These are phyloP conservation scores for Oreotrochilus melanogaster DNA, from an alignment of 2,113 vertebrate species.

Conservation along the genomic window DNA sequence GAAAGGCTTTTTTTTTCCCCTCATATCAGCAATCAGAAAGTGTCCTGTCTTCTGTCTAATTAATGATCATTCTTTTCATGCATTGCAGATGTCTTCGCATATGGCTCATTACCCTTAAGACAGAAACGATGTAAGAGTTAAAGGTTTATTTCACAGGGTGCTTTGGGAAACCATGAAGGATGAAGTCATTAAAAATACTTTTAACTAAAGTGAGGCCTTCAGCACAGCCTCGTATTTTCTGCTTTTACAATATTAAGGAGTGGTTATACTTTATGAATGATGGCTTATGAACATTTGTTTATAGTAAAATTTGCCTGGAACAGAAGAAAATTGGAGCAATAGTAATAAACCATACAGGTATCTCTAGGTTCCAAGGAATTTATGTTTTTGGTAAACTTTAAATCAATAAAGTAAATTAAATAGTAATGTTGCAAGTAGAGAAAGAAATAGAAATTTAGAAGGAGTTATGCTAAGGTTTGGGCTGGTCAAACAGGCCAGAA, in stretches of 20 bases:
- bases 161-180: slow-evolving; percentile 78
- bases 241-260: neutral
- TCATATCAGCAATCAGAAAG: slow-evolving; percentile 38
- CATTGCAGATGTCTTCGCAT: slow-evolving; percentile 79
- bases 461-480: too few relatives aligned
- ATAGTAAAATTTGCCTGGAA: neutral
- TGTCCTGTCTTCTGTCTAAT: slow-evolving; percentile 69
- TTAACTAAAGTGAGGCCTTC: slow-evolving; percentile 71
- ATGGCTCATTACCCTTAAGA: slow-evolving; percentile 84
- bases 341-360: neutral
- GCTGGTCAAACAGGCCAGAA: too few relatives aligned
- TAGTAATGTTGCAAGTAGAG: too few relatives aligned
- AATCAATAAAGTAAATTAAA: slow-evolving; percentile 8
- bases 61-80: slow-evolving; percentile 72
- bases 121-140: slow-evolving; percentile 82
- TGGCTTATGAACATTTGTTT: slow-evolving; percentile 31
- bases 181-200: slow-evolving; percentile 80
- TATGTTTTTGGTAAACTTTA: neutral
- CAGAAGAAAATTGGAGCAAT: slow-evolving; percentile 18
- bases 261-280: neutral
- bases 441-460: too few relatives aligned
- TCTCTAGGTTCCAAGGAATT: neutral
- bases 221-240: slow-evolving; percentile 8
- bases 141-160: slow-evolving; percentile 83
- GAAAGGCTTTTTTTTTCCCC: neutral